These are phyloP conservation scores for Lepeophtheirus nordmannii DNA, from an alignment of 2,888 invertebrate species.

Conservation along the genomic window DNA sequence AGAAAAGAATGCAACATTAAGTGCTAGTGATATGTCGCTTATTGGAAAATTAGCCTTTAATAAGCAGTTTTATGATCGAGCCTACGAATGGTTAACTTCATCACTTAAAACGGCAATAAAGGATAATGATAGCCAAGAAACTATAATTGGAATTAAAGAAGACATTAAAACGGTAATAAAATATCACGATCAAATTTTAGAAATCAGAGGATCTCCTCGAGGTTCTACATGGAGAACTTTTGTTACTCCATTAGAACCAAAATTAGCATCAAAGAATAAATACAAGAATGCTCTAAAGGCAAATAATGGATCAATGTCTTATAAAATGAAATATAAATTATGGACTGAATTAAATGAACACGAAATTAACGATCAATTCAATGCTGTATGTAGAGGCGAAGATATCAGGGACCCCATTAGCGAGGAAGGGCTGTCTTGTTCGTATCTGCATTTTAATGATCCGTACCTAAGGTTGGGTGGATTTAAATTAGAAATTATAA, in stretches of 20 bases:
- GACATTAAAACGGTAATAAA: not conserved
- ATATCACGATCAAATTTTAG: constrained; percentile 9
- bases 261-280: constrained; percentile 13
- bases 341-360: not conserved
- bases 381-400: constrained; percentile 15
- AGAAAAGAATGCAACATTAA: not conserved
- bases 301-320: not conserved
- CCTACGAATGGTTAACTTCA: not conserved
- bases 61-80: not conserved
- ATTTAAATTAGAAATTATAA: constrained; percentile 14
- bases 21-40: not conserved
- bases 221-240: not conserved
- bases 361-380: constrained; percentile 4
- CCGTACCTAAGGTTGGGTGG: constrained; percentile 20
- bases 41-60: constrained; percentile 11
- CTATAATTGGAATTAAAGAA: not conserved
- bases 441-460: constrained; percentile 20
- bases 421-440: not conserved
- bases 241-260: constrained; percentile 7
- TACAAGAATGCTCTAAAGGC: constrained; percentile 2
- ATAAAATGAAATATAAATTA: not conserved
- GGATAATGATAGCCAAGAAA: not conserved
- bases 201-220: constrained; percentile 4
- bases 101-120: not conserved
- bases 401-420: not conserved